phyloP scores from a whole-genome alignment of 2,113 vertebrate genomes.

The Aviceda subcristata region DNA sequence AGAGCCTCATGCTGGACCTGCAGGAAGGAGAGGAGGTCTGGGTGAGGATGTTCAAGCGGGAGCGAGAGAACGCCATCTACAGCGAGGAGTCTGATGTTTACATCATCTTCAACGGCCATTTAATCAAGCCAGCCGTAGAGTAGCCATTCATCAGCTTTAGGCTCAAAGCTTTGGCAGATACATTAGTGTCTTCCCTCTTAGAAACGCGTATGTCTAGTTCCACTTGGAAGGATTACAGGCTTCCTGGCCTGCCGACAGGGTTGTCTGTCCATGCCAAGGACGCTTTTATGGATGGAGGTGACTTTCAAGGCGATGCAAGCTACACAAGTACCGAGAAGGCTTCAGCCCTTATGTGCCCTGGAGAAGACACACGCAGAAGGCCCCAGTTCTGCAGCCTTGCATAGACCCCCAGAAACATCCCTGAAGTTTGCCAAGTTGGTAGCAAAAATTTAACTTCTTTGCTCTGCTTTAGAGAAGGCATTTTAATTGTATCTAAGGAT shows the following conservation, averaged over 20 bases:
- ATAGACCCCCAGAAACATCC: not conserved
- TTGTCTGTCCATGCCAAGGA: not conserved
- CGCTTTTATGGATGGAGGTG: not conserved
- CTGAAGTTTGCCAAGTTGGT: not conserved
- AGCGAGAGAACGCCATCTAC: constrained; percentile 83
- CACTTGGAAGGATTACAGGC: not conserved
- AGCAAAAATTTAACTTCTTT: not conserved
- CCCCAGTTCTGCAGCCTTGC: not conserved
- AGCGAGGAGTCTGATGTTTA: constrained; percentile 83
- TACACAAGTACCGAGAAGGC: not conserved
- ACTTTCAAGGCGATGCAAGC: not conserved
- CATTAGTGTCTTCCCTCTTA: not conserved
- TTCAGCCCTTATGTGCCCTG: not conserved
- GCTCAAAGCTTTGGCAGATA: not conserved
- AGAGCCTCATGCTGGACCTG: constrained; percentile 84
- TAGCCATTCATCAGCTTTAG: not conserved
- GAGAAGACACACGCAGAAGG: not conserved
- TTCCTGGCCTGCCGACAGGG: not conserved
- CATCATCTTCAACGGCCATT: constrained; percentile 83
- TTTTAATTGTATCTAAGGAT: not conserved
- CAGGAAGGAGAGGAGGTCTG: constrained; percentile 81
- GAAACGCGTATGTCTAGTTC: not conserved
- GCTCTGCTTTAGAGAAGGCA: not conserved
- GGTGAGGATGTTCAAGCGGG: constrained; percentile 83
- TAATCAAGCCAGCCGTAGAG: constrained; percentile 76